A percentile compares a stretch with the other conserved stretches of the same genome.
Evolutionary conservation across 2,113 vertebrate species (phyloP).

Genomic region (Falco punctatus): DNA sequence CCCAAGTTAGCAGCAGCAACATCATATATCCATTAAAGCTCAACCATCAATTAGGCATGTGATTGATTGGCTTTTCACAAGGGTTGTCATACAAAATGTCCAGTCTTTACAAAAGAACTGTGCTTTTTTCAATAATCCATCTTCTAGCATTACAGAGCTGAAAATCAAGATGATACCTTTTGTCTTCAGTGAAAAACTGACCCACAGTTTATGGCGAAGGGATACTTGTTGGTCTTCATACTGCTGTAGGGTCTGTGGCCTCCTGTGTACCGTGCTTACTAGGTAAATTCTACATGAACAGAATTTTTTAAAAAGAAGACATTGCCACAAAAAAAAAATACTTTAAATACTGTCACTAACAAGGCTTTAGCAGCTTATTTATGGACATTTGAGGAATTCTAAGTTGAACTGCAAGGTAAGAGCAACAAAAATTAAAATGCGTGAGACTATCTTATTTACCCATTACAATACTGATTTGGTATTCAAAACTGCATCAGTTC

Average conservation of each 20-base stretch:
- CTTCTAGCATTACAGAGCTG: background rate
- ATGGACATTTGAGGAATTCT: background rate
- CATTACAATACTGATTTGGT: background rate
- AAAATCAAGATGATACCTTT: background rate
- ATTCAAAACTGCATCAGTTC: background rate
- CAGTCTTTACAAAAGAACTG: background rate
- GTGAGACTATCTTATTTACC: background rate
- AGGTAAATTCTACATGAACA: background rate
- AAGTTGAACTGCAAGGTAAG: background rate
- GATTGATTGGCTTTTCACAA: background rate
- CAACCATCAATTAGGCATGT: background rate
- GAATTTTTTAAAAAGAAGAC: background rate
- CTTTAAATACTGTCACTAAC: background rate
- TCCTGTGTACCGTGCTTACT: background rate
- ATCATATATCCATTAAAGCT: background rate
- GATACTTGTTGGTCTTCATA: background rate
- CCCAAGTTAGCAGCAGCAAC: background rate
- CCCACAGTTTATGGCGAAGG: background rate
- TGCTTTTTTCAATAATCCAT: background rate
- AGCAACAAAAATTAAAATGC: background rate
- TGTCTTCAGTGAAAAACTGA: background rate
- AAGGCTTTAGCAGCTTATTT: background rate
- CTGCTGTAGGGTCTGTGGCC: background rate
- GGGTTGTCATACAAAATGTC: background rate
- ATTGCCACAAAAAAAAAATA: background rate